A percentile compares a stretch with the other conserved stretches of the same genome.
phyloP scores from a whole-genome alignment of 2,888 invertebrate genomes.

The Lamellibrachia columna region DNA sequence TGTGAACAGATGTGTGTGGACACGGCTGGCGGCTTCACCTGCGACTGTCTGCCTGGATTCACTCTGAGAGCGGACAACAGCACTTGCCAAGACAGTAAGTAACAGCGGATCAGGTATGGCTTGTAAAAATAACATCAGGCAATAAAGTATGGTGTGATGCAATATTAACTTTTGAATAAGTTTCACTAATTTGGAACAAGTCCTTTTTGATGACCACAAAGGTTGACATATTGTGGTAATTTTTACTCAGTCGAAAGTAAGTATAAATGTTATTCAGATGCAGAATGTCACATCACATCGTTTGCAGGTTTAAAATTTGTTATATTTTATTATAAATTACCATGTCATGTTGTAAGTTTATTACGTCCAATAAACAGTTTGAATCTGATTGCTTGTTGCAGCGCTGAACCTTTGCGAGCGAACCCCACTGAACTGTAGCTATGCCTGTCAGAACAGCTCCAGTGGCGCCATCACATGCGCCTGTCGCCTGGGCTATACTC shows the following conservation, averaged over 20 bases:
- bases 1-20: constrained; percentile 38
- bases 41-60: constrained; percentile 21
- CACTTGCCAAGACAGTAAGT: constrained; percentile 24
- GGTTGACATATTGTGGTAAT: not conserved
- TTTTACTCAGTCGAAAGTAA: not conserved
- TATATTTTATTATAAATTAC: not conserved
- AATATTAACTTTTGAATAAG: not conserved
- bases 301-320: not conserved
- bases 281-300: no score
- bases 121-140: not conserved
- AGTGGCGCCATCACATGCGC: constrained; percentile 30
- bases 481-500: constrained; percentile 36
- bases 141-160: not conserved
- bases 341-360: no score
- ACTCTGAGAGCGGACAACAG: not conserved
- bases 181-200: no score
- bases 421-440: constrained; percentile 20
- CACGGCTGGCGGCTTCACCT: constrained; percentile 35
- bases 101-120: not conserved
- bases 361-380: no score
- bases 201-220: not conserved
- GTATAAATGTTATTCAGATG: no score
- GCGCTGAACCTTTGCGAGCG: constrained; percentile 16
- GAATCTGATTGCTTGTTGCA: not conserved
- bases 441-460: constrained; percentile 21